Evolutionary conservation across 2,113 vertebrate genomes (phyloP), one percentile per base, ranked within the genome.

Genomic region (Ovibos moschatus): DNA sequence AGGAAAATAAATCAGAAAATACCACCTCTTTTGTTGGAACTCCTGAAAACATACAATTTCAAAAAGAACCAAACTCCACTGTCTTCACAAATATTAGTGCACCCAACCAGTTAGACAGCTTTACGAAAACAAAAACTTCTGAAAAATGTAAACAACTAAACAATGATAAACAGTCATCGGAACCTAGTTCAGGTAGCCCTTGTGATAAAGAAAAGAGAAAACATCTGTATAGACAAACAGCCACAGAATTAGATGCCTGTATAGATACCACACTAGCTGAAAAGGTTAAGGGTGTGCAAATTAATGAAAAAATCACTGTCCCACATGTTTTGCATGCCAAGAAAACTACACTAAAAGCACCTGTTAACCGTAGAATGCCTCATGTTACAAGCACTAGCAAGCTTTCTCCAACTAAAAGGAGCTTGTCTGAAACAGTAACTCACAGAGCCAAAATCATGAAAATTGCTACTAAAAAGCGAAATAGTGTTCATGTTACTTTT

Each of bases 401-500:
- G 97, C 98, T 98, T 97, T 98, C 99, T 97, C 99, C 99, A 98
- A 98, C 99, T 98, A 99, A 99, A 98, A 98, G 99, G 97, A 99
- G 99, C 96, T 97, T 99, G 97, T 99, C 99, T 97, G 99, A 99
- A 98, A 99, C 98, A 0, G 98, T 99, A 97, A 98, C 98, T 43
- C 97, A 98, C 78, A 99, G 99, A 97, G 98, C 99, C 95, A 99
- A 99, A 98, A 98, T 99, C 36, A 99, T 99, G 97, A 99, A 99
- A 97, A 99, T 99, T 93, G 98, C 98, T 11, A 95, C 98, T 98
- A 99, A 99, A 98, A 99, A 99, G 95, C 99, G 99, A 89, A 99
- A 99, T 96, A 99, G 99, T 0, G 99, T 99, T 97, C 99, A 99
- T 78, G 99, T 99, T 98, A 99, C 99, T 97, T 99, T 99, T 98